phyloP scores from a whole-genome alignment of 1,140 invertebrate genomes.

The Panulirus ornatus region DNA sequence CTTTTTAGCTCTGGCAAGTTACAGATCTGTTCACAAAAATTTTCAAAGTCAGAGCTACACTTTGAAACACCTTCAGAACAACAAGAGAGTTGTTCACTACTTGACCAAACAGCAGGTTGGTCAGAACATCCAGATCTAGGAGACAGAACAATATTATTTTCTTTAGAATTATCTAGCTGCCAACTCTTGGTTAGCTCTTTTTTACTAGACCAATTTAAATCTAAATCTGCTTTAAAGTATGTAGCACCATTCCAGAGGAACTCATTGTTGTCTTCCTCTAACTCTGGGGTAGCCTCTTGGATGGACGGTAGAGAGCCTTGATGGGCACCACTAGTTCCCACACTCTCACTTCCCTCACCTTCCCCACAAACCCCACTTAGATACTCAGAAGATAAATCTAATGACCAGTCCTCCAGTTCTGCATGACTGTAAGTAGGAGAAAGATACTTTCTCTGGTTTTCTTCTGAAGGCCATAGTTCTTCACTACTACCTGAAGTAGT shows the following conservation, averaged over 20 bases:
- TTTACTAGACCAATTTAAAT: conserved; percentile 71
- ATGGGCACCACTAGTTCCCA: conserved; percentile 59
- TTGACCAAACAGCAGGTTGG: conserved; percentile 71
- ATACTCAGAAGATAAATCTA: conserved; percentile 85
- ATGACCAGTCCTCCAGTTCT: conserved; percentile 88
- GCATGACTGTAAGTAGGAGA: conserved; percentile 86
- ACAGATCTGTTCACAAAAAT: conserved; percentile 73
- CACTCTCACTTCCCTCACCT: conserved; percentile 65
- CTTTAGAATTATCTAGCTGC: conserved; percentile 64
- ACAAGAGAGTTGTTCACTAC: conserved; percentile 73
- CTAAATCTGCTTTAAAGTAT: conserved; percentile 78
- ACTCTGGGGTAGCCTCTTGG: conserved; percentile 85
- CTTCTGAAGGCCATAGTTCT: conserved; percentile 59
- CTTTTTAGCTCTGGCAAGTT: conserved; percentile 83
- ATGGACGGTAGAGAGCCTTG: conserved; percentile 83
- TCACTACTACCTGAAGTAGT: conserved; percentile 59
- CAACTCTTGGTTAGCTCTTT: conserved; percentile 67
- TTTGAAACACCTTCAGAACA: conserved; percentile 72
- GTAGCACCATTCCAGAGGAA: conserved; percentile 86
- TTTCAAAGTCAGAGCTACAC: conserved; percentile 73
- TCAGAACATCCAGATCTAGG: conserved; percentile 70
- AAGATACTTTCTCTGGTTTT: conserved; percentile 82
- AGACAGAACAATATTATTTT: conserved; percentile 57
- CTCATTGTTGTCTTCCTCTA: conserved; percentile 86
- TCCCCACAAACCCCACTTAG: conserved; percentile 70